A percentile compares a stretch with the other conserved stretches of the same genome.
Conservation (phyloP, 2,113 vertebrate species). For the Aythya baeri region DNA sequence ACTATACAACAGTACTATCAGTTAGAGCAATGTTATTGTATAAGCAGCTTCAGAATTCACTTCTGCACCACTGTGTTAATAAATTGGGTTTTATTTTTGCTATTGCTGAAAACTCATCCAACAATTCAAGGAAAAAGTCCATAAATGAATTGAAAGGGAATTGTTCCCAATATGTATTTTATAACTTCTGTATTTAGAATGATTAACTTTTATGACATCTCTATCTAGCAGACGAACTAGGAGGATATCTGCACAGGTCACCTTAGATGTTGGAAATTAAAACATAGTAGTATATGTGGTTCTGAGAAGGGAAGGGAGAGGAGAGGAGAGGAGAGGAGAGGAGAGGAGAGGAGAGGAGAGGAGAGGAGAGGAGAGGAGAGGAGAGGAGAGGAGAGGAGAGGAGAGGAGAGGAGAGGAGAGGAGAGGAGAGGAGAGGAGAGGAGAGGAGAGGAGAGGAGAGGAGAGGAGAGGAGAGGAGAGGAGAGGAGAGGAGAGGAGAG, state of each 20-base stretch:
- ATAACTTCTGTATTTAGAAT: neutral
- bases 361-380: no score
- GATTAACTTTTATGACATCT: neutral
- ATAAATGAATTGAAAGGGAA: neutral
- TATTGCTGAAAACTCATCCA: neutral
- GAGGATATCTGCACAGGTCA: constrained; percentile 4
- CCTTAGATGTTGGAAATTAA: neutral
- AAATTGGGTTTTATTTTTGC: neutral
- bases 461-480: neutral
- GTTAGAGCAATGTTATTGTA: neutral
- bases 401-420: neutral
- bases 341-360: neutral
- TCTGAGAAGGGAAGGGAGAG: neutral
- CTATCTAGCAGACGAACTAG: neutral
- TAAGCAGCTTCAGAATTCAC: neutral
- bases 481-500: neutral
- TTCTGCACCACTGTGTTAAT: neutral
- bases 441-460: neutral
- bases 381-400: no score
- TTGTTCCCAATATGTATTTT: neutral
- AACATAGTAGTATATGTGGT: neutral
- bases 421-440: neutral
- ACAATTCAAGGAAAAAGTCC: neutral
- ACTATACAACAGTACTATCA: neutral
- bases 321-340: neutral